Base-by-base conservation (phyloP, 2,113 vertebrate genomes). In the Hypomesus transpacificus region DNA sequence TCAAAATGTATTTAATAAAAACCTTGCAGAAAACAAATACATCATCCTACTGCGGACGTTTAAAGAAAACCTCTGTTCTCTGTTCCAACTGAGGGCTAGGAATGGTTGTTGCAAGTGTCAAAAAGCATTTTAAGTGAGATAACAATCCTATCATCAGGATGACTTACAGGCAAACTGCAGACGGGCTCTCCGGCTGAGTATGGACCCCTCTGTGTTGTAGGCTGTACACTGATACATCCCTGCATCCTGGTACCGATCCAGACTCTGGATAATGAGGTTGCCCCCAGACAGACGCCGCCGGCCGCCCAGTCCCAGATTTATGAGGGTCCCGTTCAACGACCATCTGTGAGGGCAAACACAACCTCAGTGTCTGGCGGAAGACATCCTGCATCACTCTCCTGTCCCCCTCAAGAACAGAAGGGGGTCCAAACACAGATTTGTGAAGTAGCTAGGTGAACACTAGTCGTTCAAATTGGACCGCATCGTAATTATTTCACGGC, bases 81-180 rank as follows among this genome's bases (percentile, higher is more conserved):
- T 6, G n/a, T n/a, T n/a, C n/a, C n/a, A 34, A 34, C 31, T 34
- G 31, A 34, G 31, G 6, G 31, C 31, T 34, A 34, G 31, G 31
- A 34, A 34, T 6, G 31, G 4, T 34, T 34, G 31, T 34, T 34
- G 4, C 31, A 34, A 34, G 31, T 34, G 31, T 34, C 31, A 34
- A 34, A 34, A 34, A 34, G 4, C 4, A 34, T 34, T 34, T 34
- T 1, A 4, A 34, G 31, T 34, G 7, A 34, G 31, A 13, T 46
- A 46, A 9, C 39, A 46, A 46, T 46, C 39, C 39, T 11, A 46
- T n/a, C n/a, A n/a, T n/a, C n/a, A n/a, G n/a, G 39, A 9, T 63
- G 52, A 95, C 96, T 98, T 84, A 98, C 96, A 98, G 46, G 96
- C 96, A 89, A 99, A 99, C 85, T 94, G 94, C 68, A 99, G 94